phyloP scores from a whole-genome alignment of 2,888 invertebrate species.

The Erebia ligea region DNA sequence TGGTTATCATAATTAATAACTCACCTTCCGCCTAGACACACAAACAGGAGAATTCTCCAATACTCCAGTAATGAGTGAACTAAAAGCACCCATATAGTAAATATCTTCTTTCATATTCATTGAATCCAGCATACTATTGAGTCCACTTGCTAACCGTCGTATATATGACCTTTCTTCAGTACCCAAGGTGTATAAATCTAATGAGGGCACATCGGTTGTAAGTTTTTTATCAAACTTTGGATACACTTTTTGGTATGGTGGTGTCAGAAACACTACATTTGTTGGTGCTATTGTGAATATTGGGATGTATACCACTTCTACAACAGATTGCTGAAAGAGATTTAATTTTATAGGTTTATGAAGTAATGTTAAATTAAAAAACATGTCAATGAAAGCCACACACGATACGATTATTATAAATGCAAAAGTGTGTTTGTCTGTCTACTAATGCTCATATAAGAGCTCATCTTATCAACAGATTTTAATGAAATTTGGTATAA shows the following conservation, averaged over 20 bases:
- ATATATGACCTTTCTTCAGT: constrained; percentile 67
- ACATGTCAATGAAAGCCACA: too few species aligned
- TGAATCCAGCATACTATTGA: constrained; percentile 81
- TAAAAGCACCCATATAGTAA: constrained; percentile 85
- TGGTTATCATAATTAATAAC: not conserved
- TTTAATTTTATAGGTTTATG: constrained; percentile 14
- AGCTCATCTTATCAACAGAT: too few species aligned
- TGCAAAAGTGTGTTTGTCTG: too few species aligned
- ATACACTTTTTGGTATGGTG: constrained; percentile 82
- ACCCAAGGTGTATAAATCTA: constrained; percentile 68
- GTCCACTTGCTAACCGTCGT: constrained; percentile 72
- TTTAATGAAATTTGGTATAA: too few species aligned
- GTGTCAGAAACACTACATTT: constrained; percentile 84
- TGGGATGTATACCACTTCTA: constrained; percentile 85
- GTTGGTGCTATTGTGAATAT: constrained; percentile 83
- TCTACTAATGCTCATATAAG: too few species aligned
- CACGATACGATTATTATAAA: too few species aligned
- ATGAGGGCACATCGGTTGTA: constrained; percentile 55
- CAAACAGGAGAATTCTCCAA: constrained; percentile 83
- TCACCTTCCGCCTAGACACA: constrained; percentile 77
- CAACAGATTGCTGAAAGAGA: constrained; percentile 81
- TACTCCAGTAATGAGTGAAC: constrained; percentile 84
- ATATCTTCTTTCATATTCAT: constrained; percentile 86
- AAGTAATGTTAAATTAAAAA: too few species aligned
- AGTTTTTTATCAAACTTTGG: constrained; percentile 75